Evolutionary conservation across 1,140 invertebrate genomes (phyloP), one percentile per base, ranked within the genome.

Genomic region (Anoplophora glabripennis): DNA sequence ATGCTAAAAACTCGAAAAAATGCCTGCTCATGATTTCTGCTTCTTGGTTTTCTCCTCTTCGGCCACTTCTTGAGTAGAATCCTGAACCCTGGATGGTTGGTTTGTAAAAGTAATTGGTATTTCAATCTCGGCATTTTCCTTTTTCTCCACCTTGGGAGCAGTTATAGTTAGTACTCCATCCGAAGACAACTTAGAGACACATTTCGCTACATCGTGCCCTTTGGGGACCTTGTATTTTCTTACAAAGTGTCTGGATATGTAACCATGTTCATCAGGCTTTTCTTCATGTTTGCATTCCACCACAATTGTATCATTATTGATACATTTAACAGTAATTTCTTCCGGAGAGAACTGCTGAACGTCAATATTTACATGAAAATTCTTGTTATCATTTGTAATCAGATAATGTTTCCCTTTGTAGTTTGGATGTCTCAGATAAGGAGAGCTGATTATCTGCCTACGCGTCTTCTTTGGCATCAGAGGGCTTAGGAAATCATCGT

Each of bases 251-350:
- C 87, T 80, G 1, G 83, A 80, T 45, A 88, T 80, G 61, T 79
- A 84, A 7, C 84, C 84, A 54, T 86, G 80, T 35, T 86, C 81
- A 58, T 87, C 84, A 34, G 80, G 73, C 54, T 84, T 85, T 45
- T 89, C 81, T 63, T 89, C 87, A 65, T 90, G 88, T 66, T 87
- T 86, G 1, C 83, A 88, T 69, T 85, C 81, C 11, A 91, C 79
- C 1, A 85, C 77, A 7, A 90, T 79, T 33, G 75, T 78, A 35
- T 84, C 80, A 66, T 88, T 86, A 15, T 48, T 82, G 5, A 78
- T 72, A 1, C 81, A 81, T 66, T 83, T 85, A 0, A 86, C 82
- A 33, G 73, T 76, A 15, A 86, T 77, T 69, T 87, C 84, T 53
- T 86, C 81, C 0, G 85, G 83, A 52, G 76, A 78, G 69, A 84